Evolutionary conservation across 1,140 invertebrate genomes (phyloP).

Genomic region (Andricus grossulariae): DNA sequence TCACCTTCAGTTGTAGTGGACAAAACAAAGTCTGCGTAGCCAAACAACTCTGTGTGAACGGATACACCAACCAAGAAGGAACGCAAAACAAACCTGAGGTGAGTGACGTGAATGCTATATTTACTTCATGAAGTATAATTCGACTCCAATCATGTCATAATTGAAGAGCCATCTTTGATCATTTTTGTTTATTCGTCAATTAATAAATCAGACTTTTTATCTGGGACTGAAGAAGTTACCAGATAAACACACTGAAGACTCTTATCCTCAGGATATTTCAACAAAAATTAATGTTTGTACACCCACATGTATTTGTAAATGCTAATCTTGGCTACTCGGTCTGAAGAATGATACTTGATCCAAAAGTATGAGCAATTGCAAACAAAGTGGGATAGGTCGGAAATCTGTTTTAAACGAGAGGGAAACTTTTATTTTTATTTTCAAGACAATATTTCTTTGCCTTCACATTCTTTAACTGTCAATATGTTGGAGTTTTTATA

Average conservation of each 20-base stretch:
- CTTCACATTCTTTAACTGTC: too few relatives aligned
- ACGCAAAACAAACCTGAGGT: slow-evolving; percentile 69
- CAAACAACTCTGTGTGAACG: slow-evolving; percentile 77
- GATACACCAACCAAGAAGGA: slow-evolving; percentile 74
- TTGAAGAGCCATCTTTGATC: too few relatives aligned
- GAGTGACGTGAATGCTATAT: slow-evolving; percentile 32
- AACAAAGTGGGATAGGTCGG: not conserved
- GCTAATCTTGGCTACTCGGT: not conserved
- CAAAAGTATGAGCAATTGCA: not conserved
- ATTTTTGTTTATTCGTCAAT: too few relatives aligned
- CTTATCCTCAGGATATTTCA: not conserved
- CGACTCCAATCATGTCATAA: not conserved
- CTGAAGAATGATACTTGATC: not conserved
- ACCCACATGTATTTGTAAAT: slow-evolving; percentile 3
- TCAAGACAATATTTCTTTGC: too few relatives aligned
- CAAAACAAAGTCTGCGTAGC: slow-evolving; percentile 77
- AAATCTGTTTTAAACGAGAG: not conserved
- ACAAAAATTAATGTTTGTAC: slow-evolving; percentile 3
- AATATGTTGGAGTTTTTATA: too few relatives aligned
- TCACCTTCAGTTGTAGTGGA: slow-evolving; percentile 70
- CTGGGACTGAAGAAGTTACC: too few relatives aligned
- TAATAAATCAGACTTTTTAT: too few relatives aligned
- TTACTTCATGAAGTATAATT: not conserved
- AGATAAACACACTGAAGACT: too few relatives aligned
- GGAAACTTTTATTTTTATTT: too few relatives aligned